Percentiles rank a stretch among this genome's conserved stretches.
phyloP scores from a whole-genome alignment of 1,140 invertebrate species.

The Panulirus ornatus region DNA sequence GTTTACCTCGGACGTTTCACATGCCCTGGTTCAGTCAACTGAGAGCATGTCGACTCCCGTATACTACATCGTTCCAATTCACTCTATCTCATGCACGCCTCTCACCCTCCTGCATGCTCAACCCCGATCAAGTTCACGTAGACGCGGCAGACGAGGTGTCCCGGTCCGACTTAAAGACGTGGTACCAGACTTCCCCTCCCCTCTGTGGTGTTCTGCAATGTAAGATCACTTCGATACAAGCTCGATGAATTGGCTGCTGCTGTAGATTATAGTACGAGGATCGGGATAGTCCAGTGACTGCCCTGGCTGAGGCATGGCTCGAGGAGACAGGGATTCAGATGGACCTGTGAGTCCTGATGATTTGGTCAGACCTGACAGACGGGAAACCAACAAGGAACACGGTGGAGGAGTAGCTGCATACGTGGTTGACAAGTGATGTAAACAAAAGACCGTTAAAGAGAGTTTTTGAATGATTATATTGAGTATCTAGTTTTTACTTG shows the following conservation, averaged over 20 bases:
- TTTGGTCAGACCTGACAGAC: neutral
- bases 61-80: too few relatives aligned
- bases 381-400: neutral
- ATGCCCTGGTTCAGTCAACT: too few relatives aligned
- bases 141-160: neutral
- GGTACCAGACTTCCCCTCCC: neutral
- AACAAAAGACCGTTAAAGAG: too few relatives aligned
- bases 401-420: too few relatives aligned
- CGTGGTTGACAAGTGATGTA: too few relatives aligned
- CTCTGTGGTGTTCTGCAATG: neutral
- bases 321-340: neutral
- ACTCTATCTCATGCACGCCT: too few relatives aligned
- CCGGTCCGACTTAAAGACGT: neutral
- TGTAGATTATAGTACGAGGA: neutral
- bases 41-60: too few relatives aligned
- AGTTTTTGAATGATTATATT: slow-evolving; percentile 27
- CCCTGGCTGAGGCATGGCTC: slow-evolving; percentile 17
- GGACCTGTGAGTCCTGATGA: too few relatives aligned
- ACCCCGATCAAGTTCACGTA: neutral
- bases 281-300: neutral
- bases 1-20: too few relatives aligned
- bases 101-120: too few relatives aligned
- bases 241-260: neutral
- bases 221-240: slow-evolving; percentile 3
- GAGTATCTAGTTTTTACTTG: slow-evolving; percentile 13